A percentile compares a stretch with the other conserved stretches of the same genome.
Evolutionary conservation across 2,113 vertebrate species (phyloP).

Genomic region (Clarias macrocephalus): DNA sequence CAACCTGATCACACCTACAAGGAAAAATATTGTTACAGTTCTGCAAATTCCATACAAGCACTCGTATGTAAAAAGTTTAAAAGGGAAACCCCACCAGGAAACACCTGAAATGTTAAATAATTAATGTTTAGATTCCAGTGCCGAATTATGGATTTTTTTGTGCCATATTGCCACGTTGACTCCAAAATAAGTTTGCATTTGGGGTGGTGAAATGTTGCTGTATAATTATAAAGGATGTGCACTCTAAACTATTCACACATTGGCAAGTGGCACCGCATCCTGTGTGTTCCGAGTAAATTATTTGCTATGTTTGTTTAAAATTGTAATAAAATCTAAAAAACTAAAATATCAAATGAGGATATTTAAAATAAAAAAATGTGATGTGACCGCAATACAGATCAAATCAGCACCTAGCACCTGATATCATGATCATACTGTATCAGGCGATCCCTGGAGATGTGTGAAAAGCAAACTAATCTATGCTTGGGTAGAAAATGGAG

Average conservation of each 20-base stretch:
- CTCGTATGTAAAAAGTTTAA: neutral
- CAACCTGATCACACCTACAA: conserved; percentile 81
- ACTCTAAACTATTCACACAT: too few relatives aligned
- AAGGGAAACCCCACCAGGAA: neutral
- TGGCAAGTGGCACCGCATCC: too few relatives aligned
- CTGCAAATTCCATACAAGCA: neutral
- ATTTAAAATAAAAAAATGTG: neutral
- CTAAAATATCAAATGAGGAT: neutral
- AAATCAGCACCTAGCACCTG: too few relatives aligned
- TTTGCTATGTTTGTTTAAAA: too few relatives aligned
- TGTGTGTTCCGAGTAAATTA: too few relatives aligned
- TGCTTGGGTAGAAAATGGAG: neutral
- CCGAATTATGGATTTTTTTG: neutral
- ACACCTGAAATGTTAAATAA: neutral
- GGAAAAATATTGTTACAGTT: conserved; percentile 22
- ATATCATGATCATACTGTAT: too few relatives aligned
- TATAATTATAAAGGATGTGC: too few relatives aligned
- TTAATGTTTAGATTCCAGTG: neutral
- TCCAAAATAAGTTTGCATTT: too few relatives aligned
- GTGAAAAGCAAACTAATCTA: neutral
- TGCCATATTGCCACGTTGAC: neutral
- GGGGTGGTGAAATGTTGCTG: too few relatives aligned
- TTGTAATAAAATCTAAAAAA: too few relatives aligned
- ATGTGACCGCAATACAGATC: neutral
- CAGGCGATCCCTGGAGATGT: too few relatives aligned